phyloP scores from a whole-genome alignment of 1,140 invertebrate species.

The Drosophila tsacasi region DNA sequence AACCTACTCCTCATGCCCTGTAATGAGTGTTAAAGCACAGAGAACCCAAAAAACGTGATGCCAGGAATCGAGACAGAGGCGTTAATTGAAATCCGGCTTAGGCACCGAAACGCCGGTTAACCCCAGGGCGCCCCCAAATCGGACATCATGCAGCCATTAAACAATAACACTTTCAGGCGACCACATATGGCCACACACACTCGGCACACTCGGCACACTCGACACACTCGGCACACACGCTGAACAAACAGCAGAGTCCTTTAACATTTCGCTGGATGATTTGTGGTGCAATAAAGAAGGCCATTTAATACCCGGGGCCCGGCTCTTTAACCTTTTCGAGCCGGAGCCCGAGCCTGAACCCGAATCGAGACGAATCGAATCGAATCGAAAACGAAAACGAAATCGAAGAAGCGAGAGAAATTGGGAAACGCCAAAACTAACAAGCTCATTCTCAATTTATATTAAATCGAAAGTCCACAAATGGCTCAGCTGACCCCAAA shows the following conservation, averaged over 20 bases:
- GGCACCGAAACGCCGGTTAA: conserved; percentile 39
- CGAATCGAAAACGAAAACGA: conserved; percentile 2
- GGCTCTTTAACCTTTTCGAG: conserved; percentile 57
- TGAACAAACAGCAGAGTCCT: conserved; percentile 32
- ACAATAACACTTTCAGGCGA: conserved; percentile 55
- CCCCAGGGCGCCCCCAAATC: conserved; percentile 26
- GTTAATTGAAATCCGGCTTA: conserved; percentile 78
- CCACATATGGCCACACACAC: conserved; percentile 31
- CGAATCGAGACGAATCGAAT: conserved; percentile 6
- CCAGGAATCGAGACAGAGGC: conserved; percentile 38
- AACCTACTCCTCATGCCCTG: background rate
- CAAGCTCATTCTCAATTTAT: conserved; percentile 81
- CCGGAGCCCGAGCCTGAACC: conserved; percentile 11
- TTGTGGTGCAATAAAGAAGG: conserved; percentile 76
- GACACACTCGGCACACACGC: conserved; percentile 10
- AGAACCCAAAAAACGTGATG: background rate
- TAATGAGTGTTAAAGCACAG: background rate
- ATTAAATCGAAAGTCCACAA: conserved; percentile 73
- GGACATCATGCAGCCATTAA: conserved; percentile 72
- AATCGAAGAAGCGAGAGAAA: conserved; percentile 29
- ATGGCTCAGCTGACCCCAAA: conserved; percentile 53
- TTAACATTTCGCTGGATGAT: conserved; percentile 61
- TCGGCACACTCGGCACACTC: background rate
- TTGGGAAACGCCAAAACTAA: conserved; percentile 65
- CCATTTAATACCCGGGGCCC: conserved; percentile 59